A percentile compares a stretch with the other conserved stretches of the same genome.
Evolutionary conservation across 2,888 invertebrate genomes (phyloP).

Genomic region (Limnephilus marmoratus): DNA sequence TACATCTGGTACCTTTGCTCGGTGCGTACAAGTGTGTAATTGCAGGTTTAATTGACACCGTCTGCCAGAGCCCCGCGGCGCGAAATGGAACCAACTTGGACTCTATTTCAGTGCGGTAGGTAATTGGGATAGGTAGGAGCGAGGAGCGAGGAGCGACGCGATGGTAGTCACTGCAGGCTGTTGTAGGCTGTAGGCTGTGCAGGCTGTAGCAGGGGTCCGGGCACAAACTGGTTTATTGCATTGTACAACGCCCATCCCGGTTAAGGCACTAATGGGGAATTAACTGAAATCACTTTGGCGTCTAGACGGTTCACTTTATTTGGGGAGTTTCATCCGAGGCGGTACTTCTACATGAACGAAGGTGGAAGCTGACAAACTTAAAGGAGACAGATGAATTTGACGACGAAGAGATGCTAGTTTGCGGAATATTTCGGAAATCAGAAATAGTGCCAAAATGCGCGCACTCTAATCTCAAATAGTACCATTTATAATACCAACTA

Average conservation of each 20-base stretch:
- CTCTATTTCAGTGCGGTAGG: conserved; percentile 2
- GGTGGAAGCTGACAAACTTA: not conserved
- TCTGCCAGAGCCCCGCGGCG: conserved; percentile 14
- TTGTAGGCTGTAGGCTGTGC: not conserved
- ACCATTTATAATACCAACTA: too few relatives aligned
- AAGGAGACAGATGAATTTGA: not conserved
- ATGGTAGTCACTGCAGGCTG: not conserved
- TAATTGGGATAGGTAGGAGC: not conserved
- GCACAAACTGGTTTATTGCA: not conserved
- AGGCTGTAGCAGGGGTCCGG: not conserved
- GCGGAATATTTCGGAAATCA: not conserved
- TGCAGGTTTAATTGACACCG: conserved; percentile 13
- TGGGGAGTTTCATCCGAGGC: not conserved
- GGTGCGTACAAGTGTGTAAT: not conserved
- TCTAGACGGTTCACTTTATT: conserved; percentile 22
- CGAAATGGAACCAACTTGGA: conserved; percentile 6
- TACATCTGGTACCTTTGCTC: not conserved
- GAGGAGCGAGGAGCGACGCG: not conserved
- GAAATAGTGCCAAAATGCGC: not conserved
- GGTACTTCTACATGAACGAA: not conserved
- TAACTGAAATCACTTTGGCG: conserved; percentile 11
- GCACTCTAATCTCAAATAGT: not conserved
- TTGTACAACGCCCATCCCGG: not conserved
- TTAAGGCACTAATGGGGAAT: conserved; percentile 22
- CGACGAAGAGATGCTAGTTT: not conserved